Conservation (phyloP, 2,113 vertebrate species). For the Cyanoderma ruficeps region DNA sequence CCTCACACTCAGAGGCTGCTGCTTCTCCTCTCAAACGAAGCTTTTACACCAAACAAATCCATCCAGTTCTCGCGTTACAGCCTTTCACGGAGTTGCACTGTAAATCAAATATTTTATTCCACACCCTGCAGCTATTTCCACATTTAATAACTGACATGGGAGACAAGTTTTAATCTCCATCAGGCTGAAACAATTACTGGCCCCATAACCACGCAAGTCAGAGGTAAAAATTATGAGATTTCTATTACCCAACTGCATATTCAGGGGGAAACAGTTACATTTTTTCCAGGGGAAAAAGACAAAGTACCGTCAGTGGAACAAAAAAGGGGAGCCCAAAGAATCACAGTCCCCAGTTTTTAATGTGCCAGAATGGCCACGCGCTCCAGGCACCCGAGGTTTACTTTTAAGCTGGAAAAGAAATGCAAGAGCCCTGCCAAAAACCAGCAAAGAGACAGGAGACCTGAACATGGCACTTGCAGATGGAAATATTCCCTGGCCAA, state of each 20-base stretch:
- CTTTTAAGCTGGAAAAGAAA: background rate
- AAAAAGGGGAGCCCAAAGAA: background rate
- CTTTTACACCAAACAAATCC: constrained; percentile 50
- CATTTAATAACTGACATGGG: constrained; percentile 58
- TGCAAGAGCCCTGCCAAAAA: background rate
- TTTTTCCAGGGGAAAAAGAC: background rate
- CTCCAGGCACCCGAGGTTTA: background rate
- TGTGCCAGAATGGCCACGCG: background rate
- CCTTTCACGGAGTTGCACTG: background rate
- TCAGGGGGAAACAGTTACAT: background rate
- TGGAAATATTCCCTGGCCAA: background rate
- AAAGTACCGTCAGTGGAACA: background rate
- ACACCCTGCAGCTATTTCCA: constrained; percentile 38
- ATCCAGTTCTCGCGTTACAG: background rate
- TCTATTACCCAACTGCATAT: background rate
- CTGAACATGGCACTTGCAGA: background rate
- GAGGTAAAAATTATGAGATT: constrained; percentile 16
- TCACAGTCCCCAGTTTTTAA: background rate
- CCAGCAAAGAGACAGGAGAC: background rate
- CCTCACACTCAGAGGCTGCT: background rate
- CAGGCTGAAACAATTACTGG: constrained; percentile 48
- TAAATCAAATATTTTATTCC: constrained; percentile 58
- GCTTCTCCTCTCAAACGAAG: background rate
- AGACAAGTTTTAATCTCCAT: constrained; percentile 63
- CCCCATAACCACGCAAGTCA: constrained; percentile 17